Conservation (phyloP, 2,113 vertebrate genomes). For the Sander vitreus region DNA sequence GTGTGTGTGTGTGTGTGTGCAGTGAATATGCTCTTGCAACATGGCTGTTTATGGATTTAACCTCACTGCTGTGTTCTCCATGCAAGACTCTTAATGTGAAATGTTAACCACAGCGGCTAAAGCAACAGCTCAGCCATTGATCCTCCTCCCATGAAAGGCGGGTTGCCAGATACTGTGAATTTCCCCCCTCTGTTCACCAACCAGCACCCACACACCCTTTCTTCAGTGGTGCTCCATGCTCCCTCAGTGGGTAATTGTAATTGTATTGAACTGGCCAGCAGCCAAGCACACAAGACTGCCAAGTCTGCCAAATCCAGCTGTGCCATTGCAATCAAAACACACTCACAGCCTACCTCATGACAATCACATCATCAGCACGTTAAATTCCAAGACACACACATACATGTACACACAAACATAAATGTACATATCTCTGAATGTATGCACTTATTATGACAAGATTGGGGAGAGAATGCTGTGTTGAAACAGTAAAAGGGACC, state of each 20-base stretch:
- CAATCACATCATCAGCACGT: conserved; percentile 52
- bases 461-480: neutral
- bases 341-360: conserved; percentile 55
- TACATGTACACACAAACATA: conserved; percentile 19
- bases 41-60: conserved; percentile 10
- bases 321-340: conserved; percentile 67
- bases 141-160: conserved; percentile 31
- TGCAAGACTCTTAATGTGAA: conserved; percentile 44
- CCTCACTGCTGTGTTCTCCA: conserved; percentile 24
- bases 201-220: conserved; percentile 31
- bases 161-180: conserved; percentile 53
- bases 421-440: conserved; percentile 6
- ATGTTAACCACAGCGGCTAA: conserved; percentile 30
- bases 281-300: conserved; percentile 60
- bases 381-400: conserved; percentile 32
- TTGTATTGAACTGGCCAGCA: conserved; percentile 70
- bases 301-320: conserved; percentile 69
- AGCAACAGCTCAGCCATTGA: conserved; percentile 35
- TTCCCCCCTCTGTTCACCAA: conserved; percentile 36
- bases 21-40: neutral
- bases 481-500: neutral
- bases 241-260: conserved; percentile 66
- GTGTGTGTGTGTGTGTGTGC: conserved; percentile 1
- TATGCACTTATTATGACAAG: conserved; percentile 14
- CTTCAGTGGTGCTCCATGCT: conserved; percentile 50